A percentile compares a stretch with the other conserved stretches of the same genome.
These are phyloP conservation scores for Diplodus sargus DNA, from an alignment of 2,797 vertebrate genomes.

Conservation along the genomic window DNA sequence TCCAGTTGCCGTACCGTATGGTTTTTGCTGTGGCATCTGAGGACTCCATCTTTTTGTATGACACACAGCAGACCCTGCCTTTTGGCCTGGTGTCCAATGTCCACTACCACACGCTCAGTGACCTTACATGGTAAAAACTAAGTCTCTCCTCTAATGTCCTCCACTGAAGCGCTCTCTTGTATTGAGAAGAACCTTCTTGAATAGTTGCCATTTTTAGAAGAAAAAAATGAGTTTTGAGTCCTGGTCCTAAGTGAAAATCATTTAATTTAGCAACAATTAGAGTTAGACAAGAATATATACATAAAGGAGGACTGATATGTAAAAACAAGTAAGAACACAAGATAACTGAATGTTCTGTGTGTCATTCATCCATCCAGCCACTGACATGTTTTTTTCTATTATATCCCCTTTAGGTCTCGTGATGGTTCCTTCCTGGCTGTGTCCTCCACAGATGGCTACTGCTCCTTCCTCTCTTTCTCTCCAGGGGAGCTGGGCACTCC, in stretches of 20 bases:
- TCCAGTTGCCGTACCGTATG: conserved; percentile 92
- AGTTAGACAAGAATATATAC: no score
- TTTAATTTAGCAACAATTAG: not conserved
- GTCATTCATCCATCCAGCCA: not conserved
- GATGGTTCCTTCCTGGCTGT: conserved; percentile 95
- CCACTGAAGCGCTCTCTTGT: not conserved
- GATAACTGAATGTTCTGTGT: not conserved
- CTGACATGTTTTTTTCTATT: conserved; percentile 5
- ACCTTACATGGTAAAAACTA: conserved; percentile 91
- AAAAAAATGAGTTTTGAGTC: not conserved
- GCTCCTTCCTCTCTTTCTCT: conserved; percentile 95
- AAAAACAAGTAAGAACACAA: no score
- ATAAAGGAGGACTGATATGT: no score
- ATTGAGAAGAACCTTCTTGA: not conserved
- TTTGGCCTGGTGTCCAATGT: conserved; percentile 96
- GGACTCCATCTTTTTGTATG: conserved; percentile 94
- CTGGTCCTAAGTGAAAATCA: not conserved
- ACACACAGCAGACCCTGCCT: conserved; percentile 94
- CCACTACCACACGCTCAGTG: conserved; percentile 98
- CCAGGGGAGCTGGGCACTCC: conserved; percentile 91
- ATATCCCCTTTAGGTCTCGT: conserved; percentile 87
- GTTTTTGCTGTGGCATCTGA: conserved; percentile 98
- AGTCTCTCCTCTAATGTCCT: not conserved
- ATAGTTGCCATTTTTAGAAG: not conserved
- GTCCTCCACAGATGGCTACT: conserved; percentile 98